phyloP scores from a whole-genome alignment of 2,113 vertebrate genomes.

The Thryonomys swinderianus region DNA sequence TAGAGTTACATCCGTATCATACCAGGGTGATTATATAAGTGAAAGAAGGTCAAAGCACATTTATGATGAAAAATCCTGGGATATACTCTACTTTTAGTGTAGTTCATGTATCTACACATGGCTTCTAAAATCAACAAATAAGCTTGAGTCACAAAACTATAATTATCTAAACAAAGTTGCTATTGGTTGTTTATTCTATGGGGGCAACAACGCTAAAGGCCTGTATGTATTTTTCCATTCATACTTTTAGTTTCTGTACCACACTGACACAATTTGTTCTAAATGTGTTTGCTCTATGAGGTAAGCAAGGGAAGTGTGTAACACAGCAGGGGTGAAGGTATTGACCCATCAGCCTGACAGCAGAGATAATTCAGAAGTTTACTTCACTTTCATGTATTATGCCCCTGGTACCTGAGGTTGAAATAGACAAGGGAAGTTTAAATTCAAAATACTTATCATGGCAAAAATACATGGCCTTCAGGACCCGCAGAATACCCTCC shows the following conservation, averaged over 20 bases:
- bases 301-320: not conserved
- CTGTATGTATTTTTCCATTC: not conserved
- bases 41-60: not conserved
- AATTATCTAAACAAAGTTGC: not conserved
- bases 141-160: slow-evolving; percentile 20
- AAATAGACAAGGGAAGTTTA: not conserved
- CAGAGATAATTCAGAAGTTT: not conserved
- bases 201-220: not conserved
- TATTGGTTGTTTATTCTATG: not conserved
- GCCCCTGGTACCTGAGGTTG: not conserved
- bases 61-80: not conserved
- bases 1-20: not conserved
- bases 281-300: not conserved
- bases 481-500: not conserved
- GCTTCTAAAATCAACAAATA: slow-evolving; percentile 39
- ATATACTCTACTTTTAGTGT: slow-evolving; percentile 6
- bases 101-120: not conserved
- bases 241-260: not conserved
- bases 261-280: not conserved
- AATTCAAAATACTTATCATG: not conserved
- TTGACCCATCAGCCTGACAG: not conserved
- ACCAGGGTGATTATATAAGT: not conserved
- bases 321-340: not conserved
- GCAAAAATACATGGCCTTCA: not conserved
- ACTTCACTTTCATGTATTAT: not conserved